Percentiles rank a stretch among this genome's conserved stretches.
Conservation (phyloP, 2,113 vertebrate genomes). For the Hippocampus mohnikei region DNA sequence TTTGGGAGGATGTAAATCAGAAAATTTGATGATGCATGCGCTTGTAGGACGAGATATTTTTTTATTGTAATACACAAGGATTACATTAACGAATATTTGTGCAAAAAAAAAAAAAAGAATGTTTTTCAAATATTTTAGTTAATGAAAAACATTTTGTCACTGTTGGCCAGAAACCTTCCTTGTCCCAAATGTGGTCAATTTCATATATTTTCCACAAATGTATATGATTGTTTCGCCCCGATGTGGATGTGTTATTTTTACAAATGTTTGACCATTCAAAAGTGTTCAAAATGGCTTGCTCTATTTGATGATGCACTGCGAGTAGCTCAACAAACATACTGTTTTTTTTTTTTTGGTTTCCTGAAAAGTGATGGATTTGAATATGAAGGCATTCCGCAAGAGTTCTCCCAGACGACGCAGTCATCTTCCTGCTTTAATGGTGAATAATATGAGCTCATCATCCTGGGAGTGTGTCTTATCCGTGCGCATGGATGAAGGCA, state of each 20-base stretch:
- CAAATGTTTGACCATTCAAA: neutral
- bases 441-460: neutral
- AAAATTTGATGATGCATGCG: no score
- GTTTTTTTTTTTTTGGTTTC: neutral
- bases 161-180: neutral
- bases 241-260: neutral
- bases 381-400: no score
- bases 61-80: no score
- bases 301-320: neutral
- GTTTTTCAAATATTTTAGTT: no score
- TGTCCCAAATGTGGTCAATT: neutral
- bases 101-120: neutral
- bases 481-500: conserved; percentile 5
- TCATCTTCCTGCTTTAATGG: no score
- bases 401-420: no score
- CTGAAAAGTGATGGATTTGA: neutral
- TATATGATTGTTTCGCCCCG: neutral
- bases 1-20: no score
- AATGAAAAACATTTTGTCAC: no score
- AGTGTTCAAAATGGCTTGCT: neutral
- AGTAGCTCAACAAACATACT: neutral
- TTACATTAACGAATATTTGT: neutral
- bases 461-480: conserved; percentile 6
- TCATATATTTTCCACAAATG: neutral
- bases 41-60: no score